Base-by-base conservation (phyloP, 2,888 invertebrate species). In the Prosapia bicincta region DNA sequence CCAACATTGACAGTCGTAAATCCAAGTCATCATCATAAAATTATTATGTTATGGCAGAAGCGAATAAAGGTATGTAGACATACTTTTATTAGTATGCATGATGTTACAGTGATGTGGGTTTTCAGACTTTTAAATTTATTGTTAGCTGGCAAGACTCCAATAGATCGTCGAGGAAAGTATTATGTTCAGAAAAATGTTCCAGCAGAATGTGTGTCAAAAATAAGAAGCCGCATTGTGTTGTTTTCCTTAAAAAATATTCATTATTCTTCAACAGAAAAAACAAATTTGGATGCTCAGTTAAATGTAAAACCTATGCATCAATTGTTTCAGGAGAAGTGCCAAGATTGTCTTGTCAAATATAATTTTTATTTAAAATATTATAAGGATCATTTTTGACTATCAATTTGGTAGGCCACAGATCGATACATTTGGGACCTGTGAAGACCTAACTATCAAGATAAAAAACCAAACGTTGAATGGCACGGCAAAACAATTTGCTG, bases 361-460 rank as follows among this genome's bases (percentile, higher is more conserved):
- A 26, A 66, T 66, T 65, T 66, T 28, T 80, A 82, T 79, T 81
- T 81, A 81, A 65, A 25, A 66, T 32, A 10, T 26, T 71, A 54
- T 25, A 43, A 65, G 65, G 71, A 54, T 24, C 15, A 26, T 1
- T 71, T 71, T 65, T n/a, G 10, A 15, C 54, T 71, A 54, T n/a
- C 13, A 25, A 13, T 65, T 71, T 24, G 71, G 65, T 6, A 10
- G 71, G 20, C 66, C 71, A 25, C 65, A 71, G 65, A 26, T 71
- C 25, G 65, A 71, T 26, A 25, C 65, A 15, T 71, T 54, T 54
- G 20, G 23, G 3, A 71, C 71, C 2, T 71, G 71, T 54, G 65
- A 71, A 25, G 25, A 1, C 25, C 25, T 71, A 9, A 26, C 26
- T 26, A 26, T 71, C 6, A 71, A 71, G 65, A 26, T 71, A 13